These are phyloP conservation scores for Sturmia bella DNA, from an alignment of 2,888 invertebrate genomes.

Conservation along the genomic window DNA sequence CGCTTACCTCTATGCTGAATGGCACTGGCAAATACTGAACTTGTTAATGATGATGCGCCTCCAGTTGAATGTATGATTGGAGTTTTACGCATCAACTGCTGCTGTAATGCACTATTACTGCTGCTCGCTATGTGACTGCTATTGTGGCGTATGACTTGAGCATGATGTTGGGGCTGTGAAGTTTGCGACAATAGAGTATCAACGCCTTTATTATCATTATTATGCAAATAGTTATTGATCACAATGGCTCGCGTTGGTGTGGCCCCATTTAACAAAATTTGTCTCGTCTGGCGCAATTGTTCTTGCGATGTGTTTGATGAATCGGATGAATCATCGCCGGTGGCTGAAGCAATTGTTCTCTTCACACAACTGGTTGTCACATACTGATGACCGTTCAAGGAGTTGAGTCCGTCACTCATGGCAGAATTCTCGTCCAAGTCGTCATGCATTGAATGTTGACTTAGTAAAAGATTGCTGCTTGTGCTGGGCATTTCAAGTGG, in stretches of 20 bases:
- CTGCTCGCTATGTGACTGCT: conserved; percentile 59
- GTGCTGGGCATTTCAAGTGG: conserved; percentile 67
- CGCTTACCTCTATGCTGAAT: conserved; percentile 78
- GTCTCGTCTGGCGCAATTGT: conserved; percentile 73
- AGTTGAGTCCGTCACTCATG: conserved; percentile 75
- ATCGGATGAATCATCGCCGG: conserved; percentile 80
- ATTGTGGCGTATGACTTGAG: conserved; percentile 73
- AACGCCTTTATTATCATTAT: conserved; percentile 76
- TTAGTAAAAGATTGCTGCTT: conserved; percentile 62
- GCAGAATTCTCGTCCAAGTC: conserved; percentile 74
- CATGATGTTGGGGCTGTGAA: conserved; percentile 70
- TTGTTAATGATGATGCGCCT: conserved; percentile 73
- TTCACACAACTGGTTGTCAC: conserved; percentile 72
- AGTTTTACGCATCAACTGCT: conserved; percentile 78
- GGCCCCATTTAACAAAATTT: conserved; percentile 73
- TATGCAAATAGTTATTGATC: conserved; percentile 80
- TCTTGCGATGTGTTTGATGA: conserved; percentile 77
- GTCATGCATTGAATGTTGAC: conserved; percentile 67
- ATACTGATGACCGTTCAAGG: conserved; percentile 73
- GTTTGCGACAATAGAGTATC: conserved; percentile 62
- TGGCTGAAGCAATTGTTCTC: conserved; percentile 75
- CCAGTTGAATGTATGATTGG: conserved; percentile 79
- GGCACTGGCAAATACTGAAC: conserved; percentile 76
- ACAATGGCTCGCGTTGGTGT: conserved; percentile 79
- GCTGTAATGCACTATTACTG: conserved; percentile 73